phyloP scores from a whole-genome alignment of 2,888 invertebrate genomes.

The Agonopterix subpropinquella region DNA sequence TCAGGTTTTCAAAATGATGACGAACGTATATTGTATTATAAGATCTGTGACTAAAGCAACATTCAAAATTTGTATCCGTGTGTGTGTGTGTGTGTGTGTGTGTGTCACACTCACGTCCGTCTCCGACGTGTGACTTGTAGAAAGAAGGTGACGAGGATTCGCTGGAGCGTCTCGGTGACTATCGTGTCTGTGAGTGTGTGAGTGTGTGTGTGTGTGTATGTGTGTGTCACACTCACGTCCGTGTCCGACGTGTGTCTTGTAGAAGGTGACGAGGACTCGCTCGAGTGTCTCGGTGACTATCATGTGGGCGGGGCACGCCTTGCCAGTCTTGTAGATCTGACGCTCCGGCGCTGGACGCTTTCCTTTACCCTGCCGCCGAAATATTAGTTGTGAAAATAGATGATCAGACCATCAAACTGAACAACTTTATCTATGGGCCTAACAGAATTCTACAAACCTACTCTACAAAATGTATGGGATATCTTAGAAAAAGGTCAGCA shows the following conservation, averaged over 20 bases:
- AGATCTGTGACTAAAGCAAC: no score
- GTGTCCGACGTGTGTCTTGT: slow-evolving; percentile 65
- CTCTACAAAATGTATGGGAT: no score
- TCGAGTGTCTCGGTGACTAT: slow-evolving; percentile 63
- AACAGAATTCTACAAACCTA: no score
- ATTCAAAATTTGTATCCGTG: no score
- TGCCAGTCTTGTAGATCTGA: slow-evolving; percentile 67
- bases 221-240: slow-evolving; percentile 37
- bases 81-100: no score
- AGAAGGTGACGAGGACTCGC: slow-evolving; percentile 57
- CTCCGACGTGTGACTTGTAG: slow-evolving; percentile 66
- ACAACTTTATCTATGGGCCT: no score
- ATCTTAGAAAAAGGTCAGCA: no score
- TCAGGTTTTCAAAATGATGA: no score
- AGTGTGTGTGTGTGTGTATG: no score
- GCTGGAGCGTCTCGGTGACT: slow-evolving; percentile 58
- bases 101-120: slow-evolving; percentile 42
- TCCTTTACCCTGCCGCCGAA: slow-evolving; percentile 48
- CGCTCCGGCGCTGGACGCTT: slow-evolving; percentile 63
- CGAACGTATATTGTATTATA: no score
- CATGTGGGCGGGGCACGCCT: slow-evolving; percentile 68
- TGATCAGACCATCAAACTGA: no score
- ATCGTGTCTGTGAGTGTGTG: slow-evolving; percentile 48
- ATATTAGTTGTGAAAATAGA: no score
- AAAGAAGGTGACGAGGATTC: slow-evolving; percentile 60